These are phyloP conservation scores for Tigriopus japonicus DNA, from an alignment of 1,140 invertebrate genomes.

Conservation along the genomic window DNA sequence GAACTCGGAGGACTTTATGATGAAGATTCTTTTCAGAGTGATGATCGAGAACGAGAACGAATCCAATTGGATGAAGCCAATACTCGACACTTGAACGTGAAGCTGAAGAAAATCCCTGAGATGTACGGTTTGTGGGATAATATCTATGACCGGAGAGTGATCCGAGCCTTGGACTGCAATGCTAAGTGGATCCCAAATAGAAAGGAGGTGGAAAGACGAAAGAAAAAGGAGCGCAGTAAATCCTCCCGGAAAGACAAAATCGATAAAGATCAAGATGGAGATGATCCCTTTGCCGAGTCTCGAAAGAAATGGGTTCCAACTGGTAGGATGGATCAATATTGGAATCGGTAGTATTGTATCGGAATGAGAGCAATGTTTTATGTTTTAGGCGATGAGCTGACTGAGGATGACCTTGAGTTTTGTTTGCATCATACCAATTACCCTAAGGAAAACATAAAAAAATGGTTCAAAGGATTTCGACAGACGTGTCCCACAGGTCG, in stretches of 20 bases:
- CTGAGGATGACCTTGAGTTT: not conserved
- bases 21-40: not conserved
- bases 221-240: not conserved
- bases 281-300: not conserved
- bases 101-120: not conserved
- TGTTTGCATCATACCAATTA: slow-evolving; percentile 1
- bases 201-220: not conserved
- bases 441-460: not conserved
- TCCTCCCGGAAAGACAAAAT: not conserved
- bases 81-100: not conserved
- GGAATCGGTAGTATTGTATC: not conserved
- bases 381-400: not conserved
- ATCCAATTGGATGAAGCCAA: not conserved
- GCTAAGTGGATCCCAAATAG: not conserved
- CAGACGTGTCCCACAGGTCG: slow-evolving; percentile 6
- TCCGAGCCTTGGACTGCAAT: not conserved
- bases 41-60: not conserved
- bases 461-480: slow-evolving; percentile 1
- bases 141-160: not conserved
- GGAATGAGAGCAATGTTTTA: not conserved
- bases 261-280: not conserved
- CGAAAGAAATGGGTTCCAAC: not conserved
- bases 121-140: not conserved
- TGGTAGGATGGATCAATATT: not conserved
- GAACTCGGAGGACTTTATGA: not conserved